phyloP scores from a whole-genome alignment of 2,797 vertebrate species.

The Eospalax fontanierii region DNA sequence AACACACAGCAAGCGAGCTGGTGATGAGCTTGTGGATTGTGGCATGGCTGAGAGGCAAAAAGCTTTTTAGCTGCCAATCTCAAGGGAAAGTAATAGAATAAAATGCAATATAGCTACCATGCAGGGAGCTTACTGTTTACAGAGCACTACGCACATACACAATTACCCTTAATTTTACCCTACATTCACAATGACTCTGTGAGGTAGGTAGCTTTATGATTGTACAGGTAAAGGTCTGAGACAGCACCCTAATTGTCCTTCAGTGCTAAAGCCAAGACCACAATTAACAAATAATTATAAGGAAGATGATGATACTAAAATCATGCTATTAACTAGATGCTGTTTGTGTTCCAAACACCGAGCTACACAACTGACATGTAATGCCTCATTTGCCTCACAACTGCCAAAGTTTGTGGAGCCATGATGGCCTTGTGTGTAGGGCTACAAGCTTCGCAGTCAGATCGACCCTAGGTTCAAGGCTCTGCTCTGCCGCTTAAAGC shows the following conservation, averaged over 20 bases:
- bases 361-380: not conserved
- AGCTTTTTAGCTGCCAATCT: slow-evolving; percentile 79
- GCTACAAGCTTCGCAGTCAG: slow-evolving; percentile 46
- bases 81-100: slow-evolving; percentile 61
- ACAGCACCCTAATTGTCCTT: not conserved
- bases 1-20: slow-evolving; percentile 77
- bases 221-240: slow-evolving; percentile 36
- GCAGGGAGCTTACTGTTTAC: slow-evolving; percentile 64
- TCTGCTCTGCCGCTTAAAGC: slow-evolving; percentile 2
- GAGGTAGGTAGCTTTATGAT: slow-evolving; percentile 5
- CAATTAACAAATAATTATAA: slow-evolving; percentile 48
- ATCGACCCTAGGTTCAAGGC: not conserved
- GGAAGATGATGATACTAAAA: slow-evolving; percentile 26
- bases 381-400: not conserved
- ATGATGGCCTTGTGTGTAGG: not conserved
- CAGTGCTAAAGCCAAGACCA: not conserved
- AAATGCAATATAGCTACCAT: slow-evolving; percentile 39
- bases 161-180: slow-evolving; percentile 52
- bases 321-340: not conserved
- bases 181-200: slow-evolving; percentile 39
- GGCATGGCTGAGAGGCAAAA: slow-evolving; percentile 77
- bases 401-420: not conserved
- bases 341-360: not conserved
- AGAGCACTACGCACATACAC: slow-evolving; percentile 11
- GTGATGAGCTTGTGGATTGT: slow-evolving; percentile 79